These are phyloP conservation scores for Camponotus vicinus DNA, from an alignment of 1,140 invertebrate genomes.

Conservation along the genomic window DNA sequence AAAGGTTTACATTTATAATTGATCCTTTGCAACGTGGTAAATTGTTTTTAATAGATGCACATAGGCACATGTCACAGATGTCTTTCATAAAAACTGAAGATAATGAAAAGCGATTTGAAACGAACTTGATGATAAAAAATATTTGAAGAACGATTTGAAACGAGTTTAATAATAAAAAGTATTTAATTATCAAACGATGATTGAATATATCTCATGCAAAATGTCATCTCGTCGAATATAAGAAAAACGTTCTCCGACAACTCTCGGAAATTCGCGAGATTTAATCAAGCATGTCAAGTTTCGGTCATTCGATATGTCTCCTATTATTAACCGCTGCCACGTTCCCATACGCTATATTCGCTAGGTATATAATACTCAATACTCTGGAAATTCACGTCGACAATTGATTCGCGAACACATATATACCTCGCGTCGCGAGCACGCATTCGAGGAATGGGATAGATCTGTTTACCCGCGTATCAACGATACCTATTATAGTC, in stretches of 20 bases:
- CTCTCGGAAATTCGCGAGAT: neutral
- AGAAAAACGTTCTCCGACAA: neutral
- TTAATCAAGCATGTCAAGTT: neutral
- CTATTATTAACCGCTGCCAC: constrained; percentile 16
- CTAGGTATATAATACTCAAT: neutral
- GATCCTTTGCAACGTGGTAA: neutral
- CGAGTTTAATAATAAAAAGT: neutral
- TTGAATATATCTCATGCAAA: neutral
- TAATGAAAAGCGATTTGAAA: neutral
- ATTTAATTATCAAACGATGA: neutral
- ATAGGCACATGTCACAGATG: too few species aligned
- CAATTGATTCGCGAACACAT: constrained; percentile 25
- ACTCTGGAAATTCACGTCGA: neutral
- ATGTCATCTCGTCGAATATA: neutral
- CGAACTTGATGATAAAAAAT: too few species aligned
- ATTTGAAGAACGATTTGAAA: neutral
- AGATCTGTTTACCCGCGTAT: constrained; percentile 64
- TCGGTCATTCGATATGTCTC: neutral
- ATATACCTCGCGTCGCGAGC: neutral
- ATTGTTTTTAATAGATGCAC: neutral
- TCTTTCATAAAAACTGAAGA: neutral
- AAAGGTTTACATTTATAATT: constrained; percentile 1
- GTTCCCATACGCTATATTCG: neutral
- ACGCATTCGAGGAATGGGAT: constrained; percentile 10
- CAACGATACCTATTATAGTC: constrained; percentile 70